phyloP scores from a whole-genome alignment of 1,140 invertebrate genomes.

The Aphidius ervi region DNA sequence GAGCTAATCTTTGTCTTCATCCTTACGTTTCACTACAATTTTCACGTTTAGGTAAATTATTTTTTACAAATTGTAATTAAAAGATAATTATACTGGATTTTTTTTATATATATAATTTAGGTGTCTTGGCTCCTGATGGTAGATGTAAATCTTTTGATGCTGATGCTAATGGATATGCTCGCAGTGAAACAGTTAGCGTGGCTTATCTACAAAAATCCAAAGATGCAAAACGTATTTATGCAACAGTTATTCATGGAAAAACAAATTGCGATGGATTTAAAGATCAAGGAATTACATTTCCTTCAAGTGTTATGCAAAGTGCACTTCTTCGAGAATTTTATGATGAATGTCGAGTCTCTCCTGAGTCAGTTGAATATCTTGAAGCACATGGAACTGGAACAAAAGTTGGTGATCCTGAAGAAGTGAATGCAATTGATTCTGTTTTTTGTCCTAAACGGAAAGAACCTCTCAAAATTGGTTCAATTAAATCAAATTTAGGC shows the following conservation, averaged over 20 bases:
- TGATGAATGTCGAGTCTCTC: slow-evolving; percentile 71
- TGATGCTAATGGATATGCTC: slow-evolving; percentile 69
- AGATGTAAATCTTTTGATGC: slow-evolving; percentile 87
- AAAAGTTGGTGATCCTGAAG: slow-evolving; percentile 80
- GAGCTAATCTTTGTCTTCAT: slow-evolving; percentile 76
- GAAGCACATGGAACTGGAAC: slow-evolving; percentile 91
- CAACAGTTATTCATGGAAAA: slow-evolving; percentile 64
- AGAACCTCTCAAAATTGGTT: slow-evolving; percentile 76
- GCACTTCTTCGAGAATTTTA: slow-evolving; percentile 80
- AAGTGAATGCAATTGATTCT: slow-evolving; percentile 78
- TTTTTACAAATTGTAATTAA: not conserved
- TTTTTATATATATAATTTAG: slow-evolving; percentile 45
- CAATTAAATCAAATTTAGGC: slow-evolving; percentile 90
- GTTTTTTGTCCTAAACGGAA: slow-evolving; percentile 69
- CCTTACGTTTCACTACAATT: slow-evolving; percentile 84
- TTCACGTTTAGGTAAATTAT: slow-evolving; percentile 44
- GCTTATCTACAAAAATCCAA: slow-evolving; percentile 79
- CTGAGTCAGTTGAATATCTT: slow-evolving; percentile 69
- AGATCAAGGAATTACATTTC: slow-evolving; percentile 85
- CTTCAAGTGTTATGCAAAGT: slow-evolving; percentile 78
- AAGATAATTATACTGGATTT: no score
- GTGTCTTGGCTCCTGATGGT: slow-evolving; percentile 82
- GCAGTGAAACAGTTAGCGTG: slow-evolving; percentile 71
- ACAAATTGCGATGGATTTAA: slow-evolving; percentile 80
- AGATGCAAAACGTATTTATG: slow-evolving; percentile 73